Evolutionary conservation across 2,797 vertebrate genomes (phyloP).

Genomic region (Liparis tanakae): DNA sequence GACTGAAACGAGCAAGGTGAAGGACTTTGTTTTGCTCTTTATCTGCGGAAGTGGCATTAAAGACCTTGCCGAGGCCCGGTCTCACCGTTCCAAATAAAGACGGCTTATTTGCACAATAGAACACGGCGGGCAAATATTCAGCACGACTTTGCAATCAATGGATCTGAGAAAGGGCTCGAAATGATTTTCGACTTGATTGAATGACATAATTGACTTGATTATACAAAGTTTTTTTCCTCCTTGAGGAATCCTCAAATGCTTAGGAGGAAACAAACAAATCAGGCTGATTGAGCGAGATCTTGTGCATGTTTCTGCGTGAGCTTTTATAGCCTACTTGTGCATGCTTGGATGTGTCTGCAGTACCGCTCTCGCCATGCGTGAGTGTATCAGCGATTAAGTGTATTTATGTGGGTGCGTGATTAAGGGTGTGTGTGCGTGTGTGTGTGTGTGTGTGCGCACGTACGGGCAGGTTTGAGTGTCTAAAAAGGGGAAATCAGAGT

Average conservation of each 20-base stretch:
- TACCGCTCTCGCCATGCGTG: constrained; percentile 64
- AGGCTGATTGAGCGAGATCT: constrained; percentile 84
- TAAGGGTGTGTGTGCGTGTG: constrained; percentile 44
- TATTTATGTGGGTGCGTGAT: constrained; percentile 76
- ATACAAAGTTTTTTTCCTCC: constrained; percentile 77
- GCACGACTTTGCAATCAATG: constrained; percentile 81
- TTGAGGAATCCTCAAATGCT: constrained; percentile 81
- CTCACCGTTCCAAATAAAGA: constrained; percentile 60
- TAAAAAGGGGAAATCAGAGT: constrained; percentile 52
- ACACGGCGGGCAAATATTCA: constrained; percentile 71
- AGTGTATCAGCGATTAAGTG: constrained; percentile 74
- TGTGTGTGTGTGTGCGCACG: constrained; percentile 16
- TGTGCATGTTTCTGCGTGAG: constrained; percentile 72
- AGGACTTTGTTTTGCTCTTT: constrained; percentile 69
- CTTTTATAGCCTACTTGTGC: constrained; percentile 76
- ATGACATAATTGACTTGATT: constrained; percentile 88
- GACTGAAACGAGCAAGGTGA: constrained; percentile 63
- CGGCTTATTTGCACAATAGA: constrained; percentile 74
- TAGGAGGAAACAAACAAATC: constrained; percentile 87
- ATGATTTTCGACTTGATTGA: constrained; percentile 85
- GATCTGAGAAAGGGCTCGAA: constrained; percentile 78
- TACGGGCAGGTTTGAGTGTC: constrained; percentile 60
- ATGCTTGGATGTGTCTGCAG: constrained; percentile 72
- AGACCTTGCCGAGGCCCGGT: constrained; percentile 46
- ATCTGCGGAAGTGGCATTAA: constrained; percentile 47